phyloP scores from a whole-genome alignment of 2,113 vertebrate genomes.

The Promerops cafer region DNA sequence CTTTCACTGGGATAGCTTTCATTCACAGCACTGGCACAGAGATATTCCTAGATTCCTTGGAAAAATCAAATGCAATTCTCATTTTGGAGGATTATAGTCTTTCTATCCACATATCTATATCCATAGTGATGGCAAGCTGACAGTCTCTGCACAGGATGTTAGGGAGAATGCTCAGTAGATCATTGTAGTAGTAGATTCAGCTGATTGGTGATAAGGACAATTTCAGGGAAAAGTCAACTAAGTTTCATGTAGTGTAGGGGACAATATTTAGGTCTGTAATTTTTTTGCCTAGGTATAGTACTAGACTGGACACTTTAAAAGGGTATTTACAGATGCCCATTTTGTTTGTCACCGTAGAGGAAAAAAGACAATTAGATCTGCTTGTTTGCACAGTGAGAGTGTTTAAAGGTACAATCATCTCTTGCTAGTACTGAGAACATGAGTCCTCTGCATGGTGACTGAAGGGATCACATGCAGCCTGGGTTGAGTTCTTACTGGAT shows the following conservation, averaged over 20 bases:
- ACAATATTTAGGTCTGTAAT: neutral
- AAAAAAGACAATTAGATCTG: neutral
- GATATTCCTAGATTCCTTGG: neutral
- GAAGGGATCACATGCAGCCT: neutral
- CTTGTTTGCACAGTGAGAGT: neutral
- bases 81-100: neutral
- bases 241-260: neutral
- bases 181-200: neutral
- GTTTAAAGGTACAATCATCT: neutral
- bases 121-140: neutral
- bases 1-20: neutral
- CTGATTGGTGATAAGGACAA: neutral
- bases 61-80: neutral
- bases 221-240: neutral
- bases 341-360: neutral
- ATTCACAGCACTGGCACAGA: neutral
- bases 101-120: neutral
- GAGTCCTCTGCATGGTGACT: neutral
- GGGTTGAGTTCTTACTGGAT: neutral
- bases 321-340: neutral
- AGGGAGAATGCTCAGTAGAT: neutral
- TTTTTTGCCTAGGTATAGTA: neutral
- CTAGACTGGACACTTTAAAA: neutral
- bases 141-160: rapidly evolving
- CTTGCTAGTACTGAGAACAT: neutral